Percentiles rank a stretch among this genome's conserved stretches.
Evolutionary conservation across 1,140 invertebrate species (phyloP).

Genomic region (Dryas iulia): DNA sequence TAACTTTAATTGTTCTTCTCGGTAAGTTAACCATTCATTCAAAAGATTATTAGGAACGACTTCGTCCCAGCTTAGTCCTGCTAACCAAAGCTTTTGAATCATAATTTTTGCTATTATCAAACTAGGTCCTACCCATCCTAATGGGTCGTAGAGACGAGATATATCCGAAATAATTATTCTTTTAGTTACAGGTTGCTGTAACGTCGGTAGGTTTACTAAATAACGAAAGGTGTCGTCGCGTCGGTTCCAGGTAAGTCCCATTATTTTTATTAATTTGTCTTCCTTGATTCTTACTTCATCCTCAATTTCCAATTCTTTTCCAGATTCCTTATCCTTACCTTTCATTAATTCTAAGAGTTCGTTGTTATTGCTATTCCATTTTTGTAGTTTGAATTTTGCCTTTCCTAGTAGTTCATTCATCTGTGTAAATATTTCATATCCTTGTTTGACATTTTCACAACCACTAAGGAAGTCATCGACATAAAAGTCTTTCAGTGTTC

Average conservation of each 20-base stretch:
- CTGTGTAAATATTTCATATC: conserved; percentile 21
- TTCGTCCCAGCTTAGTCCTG: conserved; percentile 29
- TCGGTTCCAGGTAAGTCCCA: conserved; percentile 28
- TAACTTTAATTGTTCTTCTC: conserved; percentile 3
- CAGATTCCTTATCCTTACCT: background rate
- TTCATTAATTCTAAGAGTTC: conserved; percentile 16
- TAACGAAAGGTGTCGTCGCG: conserved; percentile 14
- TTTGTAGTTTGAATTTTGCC: conserved; percentile 35
- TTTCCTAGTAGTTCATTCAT: conserved; percentile 23
- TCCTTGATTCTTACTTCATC: conserved; percentile 12
- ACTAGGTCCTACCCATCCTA: conserved; percentile 29
- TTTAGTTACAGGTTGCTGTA: conserved; percentile 28
- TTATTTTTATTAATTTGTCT: conserved; percentile 23
- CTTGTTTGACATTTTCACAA: conserved; percentile 26
- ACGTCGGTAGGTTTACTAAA: conserved; percentile 8
- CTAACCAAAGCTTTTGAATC: conserved; percentile 28
- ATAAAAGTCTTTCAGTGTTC: conserved; percentile 29
- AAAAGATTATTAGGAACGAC: conserved; percentile 14
- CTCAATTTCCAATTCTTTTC: no score
- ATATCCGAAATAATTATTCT: conserved; percentile 33
- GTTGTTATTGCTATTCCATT: conserved; percentile 30
- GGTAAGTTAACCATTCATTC: conserved; percentile 29
- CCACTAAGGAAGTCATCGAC: conserved; percentile 34
- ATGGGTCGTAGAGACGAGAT: conserved; percentile 22
- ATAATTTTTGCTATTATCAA: conserved; percentile 26